Evolutionary conservation across 2,797 vertebrate genomes (phyloP).

Genomic region (Rhadinocentrus ornatus): DNA sequence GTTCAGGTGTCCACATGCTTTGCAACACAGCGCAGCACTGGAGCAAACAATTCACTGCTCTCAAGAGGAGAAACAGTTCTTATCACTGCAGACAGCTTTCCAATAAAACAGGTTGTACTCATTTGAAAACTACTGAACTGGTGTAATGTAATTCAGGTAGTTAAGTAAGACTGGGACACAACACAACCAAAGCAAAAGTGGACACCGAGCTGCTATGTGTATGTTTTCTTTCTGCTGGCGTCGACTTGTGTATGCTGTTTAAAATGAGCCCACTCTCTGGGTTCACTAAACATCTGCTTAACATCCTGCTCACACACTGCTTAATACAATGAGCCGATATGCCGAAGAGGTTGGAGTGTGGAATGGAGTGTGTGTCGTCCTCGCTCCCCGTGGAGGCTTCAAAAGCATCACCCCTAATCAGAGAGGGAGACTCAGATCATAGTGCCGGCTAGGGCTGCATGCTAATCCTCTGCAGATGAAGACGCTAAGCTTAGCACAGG

Average conservation of each 20-base stretch:
- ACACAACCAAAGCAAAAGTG: conserved; percentile 16
- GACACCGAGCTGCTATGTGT: conserved; percentile 10
- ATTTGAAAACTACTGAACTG: conserved; percentile 30
- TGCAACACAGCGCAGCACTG: too few relatives aligned
- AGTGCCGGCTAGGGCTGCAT: conserved; percentile 67
- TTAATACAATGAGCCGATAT: conserved; percentile 67
- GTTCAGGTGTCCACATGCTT: neutral
- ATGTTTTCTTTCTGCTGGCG: conserved; percentile 25
- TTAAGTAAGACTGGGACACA: neutral
- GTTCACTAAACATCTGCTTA: conserved; percentile 71
- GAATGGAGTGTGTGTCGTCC: conserved; percentile 35
- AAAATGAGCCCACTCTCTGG: conserved; percentile 43
- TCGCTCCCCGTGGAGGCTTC: conserved; percentile 64
- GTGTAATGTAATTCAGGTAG: conserved; percentile 28
- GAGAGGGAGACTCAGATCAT: conserved; percentile 54
- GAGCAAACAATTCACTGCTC: neutral
- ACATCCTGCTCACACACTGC: conserved; percentile 64
- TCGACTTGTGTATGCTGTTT: conserved; percentile 33
- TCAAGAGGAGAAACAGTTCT: neutral
- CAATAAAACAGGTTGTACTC: conserved; percentile 28
- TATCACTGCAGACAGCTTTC: neutral
- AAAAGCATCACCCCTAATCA: conserved; percentile 71
- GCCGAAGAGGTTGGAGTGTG: conserved; percentile 42
- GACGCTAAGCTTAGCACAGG: conserved; percentile 72
- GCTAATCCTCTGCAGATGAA: conserved; percentile 75